Evolutionary conservation across 2,888 invertebrate genomes (phyloP).

Genomic region (Drosophila mimetica): DNA sequence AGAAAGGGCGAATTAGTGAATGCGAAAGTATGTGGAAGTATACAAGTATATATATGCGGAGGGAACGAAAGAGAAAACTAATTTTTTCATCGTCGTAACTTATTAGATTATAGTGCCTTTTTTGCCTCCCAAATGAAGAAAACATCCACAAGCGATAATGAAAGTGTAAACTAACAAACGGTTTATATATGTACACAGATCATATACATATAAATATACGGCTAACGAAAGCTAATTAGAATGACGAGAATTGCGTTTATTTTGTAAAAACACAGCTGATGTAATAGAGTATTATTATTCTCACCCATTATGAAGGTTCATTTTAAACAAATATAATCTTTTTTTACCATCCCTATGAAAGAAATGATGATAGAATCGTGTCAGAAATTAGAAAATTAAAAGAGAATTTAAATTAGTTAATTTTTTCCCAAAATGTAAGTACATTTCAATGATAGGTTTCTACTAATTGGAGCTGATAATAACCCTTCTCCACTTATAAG

Average conservation of each 20-base stretch:
- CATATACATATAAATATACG: constrained; percentile 38
- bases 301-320: not conserved
- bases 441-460: not conserved
- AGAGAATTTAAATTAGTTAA: not conserved
- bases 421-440: not conserved
- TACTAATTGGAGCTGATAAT: not conserved
- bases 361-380: too few species aligned
- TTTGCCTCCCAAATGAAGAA: constrained; percentile 73
- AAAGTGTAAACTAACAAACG: constrained; percentile 45
- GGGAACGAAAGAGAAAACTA: constrained; percentile 40
- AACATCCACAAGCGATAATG: constrained; percentile 36
- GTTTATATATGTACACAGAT: constrained; percentile 58
- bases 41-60: constrained; percentile 38
- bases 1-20: constrained; percentile 1
- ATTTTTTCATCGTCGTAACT: constrained; percentile 66
- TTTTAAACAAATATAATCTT: not conserved
- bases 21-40: constrained; percentile 26
- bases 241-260: constrained; percentile 5
- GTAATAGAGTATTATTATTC: not conserved
- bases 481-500: not conserved
- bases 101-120: constrained; percentile 82
- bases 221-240: constrained; percentile 6
- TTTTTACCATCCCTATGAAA: not conserved
- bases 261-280: constrained; percentile 8
- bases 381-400: not conserved